Evolutionary conservation across 1,140 invertebrate genomes (phyloP).

Genomic region (Platorchestia sp.): DNA sequence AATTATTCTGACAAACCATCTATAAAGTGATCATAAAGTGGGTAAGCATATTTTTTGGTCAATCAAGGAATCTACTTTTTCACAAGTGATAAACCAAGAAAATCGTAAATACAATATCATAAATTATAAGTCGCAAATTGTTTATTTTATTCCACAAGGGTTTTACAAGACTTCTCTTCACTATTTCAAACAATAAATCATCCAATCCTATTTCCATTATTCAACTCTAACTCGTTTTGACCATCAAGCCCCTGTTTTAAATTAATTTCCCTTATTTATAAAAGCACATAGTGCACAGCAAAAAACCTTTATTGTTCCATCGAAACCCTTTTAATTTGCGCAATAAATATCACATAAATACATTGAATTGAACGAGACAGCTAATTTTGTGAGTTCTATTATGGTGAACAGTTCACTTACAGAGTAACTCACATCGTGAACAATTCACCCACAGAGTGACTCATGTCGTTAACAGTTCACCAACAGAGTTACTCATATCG

Average conservation of each 20-base stretch:
- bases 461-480: slow-evolving; percentile 30
- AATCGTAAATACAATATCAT: no score
- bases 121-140: no score
- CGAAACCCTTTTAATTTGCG: background rate
- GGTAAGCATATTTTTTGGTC: no score
- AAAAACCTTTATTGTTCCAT: background rate
- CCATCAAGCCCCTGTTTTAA: background rate
- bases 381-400: background rate
- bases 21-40: no score
- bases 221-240: background rate
- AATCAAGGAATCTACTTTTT: no score
- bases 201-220: no score
- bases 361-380: background rate
- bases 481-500: background rate
- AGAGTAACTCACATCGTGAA: background rate
- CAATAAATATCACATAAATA: background rate
- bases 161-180: no score
- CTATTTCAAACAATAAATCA: no score
- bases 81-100: no score
- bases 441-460: background rate
- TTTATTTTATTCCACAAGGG: no score
- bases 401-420: slow-evolving; percentile 12
- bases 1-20: no score
- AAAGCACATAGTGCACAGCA: background rate
- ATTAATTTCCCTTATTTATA: background rate